These are phyloP conservation scores for Girardia tigrina DNA, from an alignment of 2,888 invertebrate species.

Conservation along the genomic window DNA sequence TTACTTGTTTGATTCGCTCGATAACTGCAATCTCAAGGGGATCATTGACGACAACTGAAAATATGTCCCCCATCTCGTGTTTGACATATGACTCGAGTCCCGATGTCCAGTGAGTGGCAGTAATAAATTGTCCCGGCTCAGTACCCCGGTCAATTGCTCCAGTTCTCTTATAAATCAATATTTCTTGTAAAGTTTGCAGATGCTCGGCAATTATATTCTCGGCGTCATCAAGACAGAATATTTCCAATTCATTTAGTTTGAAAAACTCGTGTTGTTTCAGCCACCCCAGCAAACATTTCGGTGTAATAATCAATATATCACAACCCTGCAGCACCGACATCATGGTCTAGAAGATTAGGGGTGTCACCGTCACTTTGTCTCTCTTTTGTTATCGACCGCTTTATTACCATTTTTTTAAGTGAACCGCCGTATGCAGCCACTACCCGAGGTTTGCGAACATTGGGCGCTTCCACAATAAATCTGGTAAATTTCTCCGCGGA, in stretches of 20 bases:
- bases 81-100: conserved; percentile 8
- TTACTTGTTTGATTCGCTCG: not conserved
- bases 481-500: not conserved
- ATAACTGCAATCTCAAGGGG: not conserved
- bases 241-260: not conserved
- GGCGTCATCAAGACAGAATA: not conserved
- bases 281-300: not conserved
- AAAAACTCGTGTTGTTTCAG: conserved; percentile 23
- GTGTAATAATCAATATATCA: conserved; percentile 20
- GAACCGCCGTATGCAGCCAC: not conserved
- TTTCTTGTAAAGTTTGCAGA: not conserved
- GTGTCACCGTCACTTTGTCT: too few relatives aligned
- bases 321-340: not conserved
- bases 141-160: not conserved
- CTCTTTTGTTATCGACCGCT: too few relatives aligned
- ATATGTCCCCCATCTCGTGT: conserved; percentile 24
- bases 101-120: conserved; percentile 26
- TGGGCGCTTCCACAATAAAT: not conserved
- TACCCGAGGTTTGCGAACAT: not conserved
- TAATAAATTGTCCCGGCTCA: not conserved
- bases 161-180: not conserved
- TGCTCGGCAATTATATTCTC: conserved; percentile 21
- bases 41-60: not conserved
- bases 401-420: not conserved
- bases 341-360: not conserved